phyloP scores from a whole-genome alignment of 2,888 invertebrate species.

The Morinoia aosen region DNA sequence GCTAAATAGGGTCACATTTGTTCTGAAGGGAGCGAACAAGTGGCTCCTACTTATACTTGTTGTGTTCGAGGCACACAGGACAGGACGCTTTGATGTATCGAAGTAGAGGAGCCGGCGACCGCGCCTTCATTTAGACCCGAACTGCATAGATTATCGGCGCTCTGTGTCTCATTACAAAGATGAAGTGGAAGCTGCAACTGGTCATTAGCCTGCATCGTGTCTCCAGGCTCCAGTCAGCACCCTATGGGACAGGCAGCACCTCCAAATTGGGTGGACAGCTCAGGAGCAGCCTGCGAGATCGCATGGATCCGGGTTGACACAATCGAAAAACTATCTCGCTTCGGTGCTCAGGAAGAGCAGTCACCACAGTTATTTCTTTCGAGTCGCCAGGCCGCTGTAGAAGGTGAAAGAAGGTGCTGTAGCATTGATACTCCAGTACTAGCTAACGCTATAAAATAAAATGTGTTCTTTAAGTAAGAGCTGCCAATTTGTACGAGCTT shows the following conservation, averaged over 20 bases:
- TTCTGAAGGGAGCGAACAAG: conserved; percentile 5
- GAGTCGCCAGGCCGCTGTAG: neutral
- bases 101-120: neutral
- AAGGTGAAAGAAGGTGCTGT: neutral
- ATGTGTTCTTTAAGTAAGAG: no score
- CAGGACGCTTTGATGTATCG: conserved; percentile 23
- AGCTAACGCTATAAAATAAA: no score
- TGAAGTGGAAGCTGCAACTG: conserved; percentile 25
- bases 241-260: neutral
- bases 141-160: conserved; percentile 11
- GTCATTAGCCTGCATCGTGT: conserved; percentile 6
- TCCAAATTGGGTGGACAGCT: neutral
- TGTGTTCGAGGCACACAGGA: neutral
- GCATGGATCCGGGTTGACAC: neutral
- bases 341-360: neutral
- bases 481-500: no score
- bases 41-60: neutral
- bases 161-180: conserved; percentile 37
- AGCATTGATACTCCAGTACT: neutral
- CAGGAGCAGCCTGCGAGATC: neutral
- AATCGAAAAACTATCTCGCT: neutral
- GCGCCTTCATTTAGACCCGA: conserved; percentile 1
- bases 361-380: neutral
- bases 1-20: conserved; percentile 26
- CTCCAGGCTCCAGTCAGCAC: neutral